These are phyloP conservation scores for Anguilla japonica DNA, from an alignment of 2,113 vertebrate species.

Conservation along the genomic window DNA sequence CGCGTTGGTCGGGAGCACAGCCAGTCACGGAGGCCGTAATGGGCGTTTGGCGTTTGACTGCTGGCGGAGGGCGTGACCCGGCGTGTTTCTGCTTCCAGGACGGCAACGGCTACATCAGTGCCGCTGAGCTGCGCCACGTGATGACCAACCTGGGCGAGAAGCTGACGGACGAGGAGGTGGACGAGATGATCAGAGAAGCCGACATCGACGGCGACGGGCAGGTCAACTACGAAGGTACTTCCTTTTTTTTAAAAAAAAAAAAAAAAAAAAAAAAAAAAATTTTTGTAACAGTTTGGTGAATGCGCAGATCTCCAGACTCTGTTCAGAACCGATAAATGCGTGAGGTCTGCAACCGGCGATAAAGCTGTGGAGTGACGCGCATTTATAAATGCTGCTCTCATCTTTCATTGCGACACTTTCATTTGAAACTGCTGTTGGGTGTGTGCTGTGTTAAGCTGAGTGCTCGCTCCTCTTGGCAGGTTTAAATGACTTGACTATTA, in stretches of 20 bases:
- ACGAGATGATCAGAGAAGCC: constrained; percentile 94
- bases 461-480: background rate
- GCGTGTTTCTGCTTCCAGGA: constrained; percentile 64
- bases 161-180: constrained; percentile 88
- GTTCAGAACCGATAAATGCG: too few species aligned
- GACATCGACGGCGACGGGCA: constrained; percentile 91
- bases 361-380: background rate
- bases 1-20: too few species aligned
- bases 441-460: background rate
- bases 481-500: background rate
- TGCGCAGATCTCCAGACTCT: too few species aligned
- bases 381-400: background rate
- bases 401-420: background rate
- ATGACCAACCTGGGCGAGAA: constrained; percentile 93
- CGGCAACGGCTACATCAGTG: constrained; percentile 88
- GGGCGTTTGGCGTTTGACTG: background rate
- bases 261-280: too few species aligned
- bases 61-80: background rate
- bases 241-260: background rate
- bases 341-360: too few species aligned
- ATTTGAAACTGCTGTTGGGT: background rate
- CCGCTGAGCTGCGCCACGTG: constrained; percentile 87
- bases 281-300: too few species aligned
- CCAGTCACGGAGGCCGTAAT: too few species aligned
- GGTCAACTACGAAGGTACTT: constrained; percentile 90